Conservation (phyloP, 2,888 invertebrate genomes). For the Ametastegia equiseti region DNA sequence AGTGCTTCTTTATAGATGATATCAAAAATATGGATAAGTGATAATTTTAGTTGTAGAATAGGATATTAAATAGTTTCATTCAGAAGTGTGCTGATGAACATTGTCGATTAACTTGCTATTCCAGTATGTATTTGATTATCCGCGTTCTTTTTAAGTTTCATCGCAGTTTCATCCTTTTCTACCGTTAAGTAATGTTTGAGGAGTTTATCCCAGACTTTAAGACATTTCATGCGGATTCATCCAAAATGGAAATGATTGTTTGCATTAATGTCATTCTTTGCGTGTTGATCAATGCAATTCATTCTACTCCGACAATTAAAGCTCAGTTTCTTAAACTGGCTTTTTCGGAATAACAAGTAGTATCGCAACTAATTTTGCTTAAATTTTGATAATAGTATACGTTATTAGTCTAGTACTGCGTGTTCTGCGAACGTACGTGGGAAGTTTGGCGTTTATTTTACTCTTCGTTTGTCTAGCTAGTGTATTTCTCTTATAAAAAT, state of each 20-base stretch:
- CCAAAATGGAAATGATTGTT: neutral
- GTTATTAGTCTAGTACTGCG: neutral
- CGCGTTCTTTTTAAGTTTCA: neutral
- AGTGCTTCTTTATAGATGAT: constrained; percentile 7
- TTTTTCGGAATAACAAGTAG: neutral
- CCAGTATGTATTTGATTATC: constrained; percentile 13
- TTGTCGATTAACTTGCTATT: neutral
- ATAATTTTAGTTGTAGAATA: constrained; percentile 11
- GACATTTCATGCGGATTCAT: neutral
- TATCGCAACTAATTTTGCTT: neutral
- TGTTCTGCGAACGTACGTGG: neutral
- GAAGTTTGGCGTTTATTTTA: constrained; percentile 8
- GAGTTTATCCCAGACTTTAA: neutral
- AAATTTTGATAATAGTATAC: neutral
- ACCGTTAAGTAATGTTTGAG: neutral
- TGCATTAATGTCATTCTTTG: neutral
- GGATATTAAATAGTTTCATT: constrained; percentile 7
- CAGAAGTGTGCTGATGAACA: neutral
- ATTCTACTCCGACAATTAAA: neutral
- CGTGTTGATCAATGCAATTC: neutral
- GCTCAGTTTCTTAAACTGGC: neutral
- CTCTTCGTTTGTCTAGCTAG: constrained; percentile 1
- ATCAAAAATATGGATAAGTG: constrained; percentile 39
- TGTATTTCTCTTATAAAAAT: constrained; percentile 26
- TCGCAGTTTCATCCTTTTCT: neutral